Evolutionary conservation across 2,888 invertebrate species (phyloP), one percentile per base, ranked within the genome.

Genomic region (Diogma glabrata): DNA sequence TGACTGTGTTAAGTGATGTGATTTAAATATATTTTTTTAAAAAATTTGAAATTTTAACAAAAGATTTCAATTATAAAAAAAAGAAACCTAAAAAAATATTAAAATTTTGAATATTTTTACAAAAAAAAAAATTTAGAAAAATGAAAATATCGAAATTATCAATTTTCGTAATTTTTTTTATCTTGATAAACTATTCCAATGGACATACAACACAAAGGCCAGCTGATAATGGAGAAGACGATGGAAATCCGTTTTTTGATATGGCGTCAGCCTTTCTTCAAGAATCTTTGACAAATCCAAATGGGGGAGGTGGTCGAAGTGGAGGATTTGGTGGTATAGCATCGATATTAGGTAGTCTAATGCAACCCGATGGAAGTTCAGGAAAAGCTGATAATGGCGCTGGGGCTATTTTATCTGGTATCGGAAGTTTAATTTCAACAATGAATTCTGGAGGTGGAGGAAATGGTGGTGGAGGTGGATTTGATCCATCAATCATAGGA

Each of bases 181-280:
- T n/a, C n/a, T n/a, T n/a, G n/a, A n/a, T n/a, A n/a, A n/a, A n/a
- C n/a, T n/a, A n/a, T n/a, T n/a, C n/a, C n/a, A n/a, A n/a, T n/a
- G 43, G 43, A 26, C 57, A 61, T 54, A 60, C 62, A 7, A 61
- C 63, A 4, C 64, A 64, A 53, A 57, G 62, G n/a, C 60, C 64
- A 8, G 30, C 59, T 66, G 33, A 68, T 63, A 60, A 72, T 60
- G 63, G 60, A 59, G 72, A 68, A 19, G 69, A 69, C 23, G 78
- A 77, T 55, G 70, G 77, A 1, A 80, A 75, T 60, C 81, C 81
- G 0, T 72, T 86, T 49, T 62, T 84, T 57, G 83, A 86, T 57
- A 75, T 83, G 53, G 85, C 85, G 1, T 76, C 81, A 3, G 74
- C 80, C 16, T 75, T 87, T 51, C 72, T 87, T 38, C 78, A 81